Evolutionary conservation across 2,113 vertebrate species (phyloP), one percentile per base, ranked within the genome.

Genomic region (Albula glossodonta): DNA sequence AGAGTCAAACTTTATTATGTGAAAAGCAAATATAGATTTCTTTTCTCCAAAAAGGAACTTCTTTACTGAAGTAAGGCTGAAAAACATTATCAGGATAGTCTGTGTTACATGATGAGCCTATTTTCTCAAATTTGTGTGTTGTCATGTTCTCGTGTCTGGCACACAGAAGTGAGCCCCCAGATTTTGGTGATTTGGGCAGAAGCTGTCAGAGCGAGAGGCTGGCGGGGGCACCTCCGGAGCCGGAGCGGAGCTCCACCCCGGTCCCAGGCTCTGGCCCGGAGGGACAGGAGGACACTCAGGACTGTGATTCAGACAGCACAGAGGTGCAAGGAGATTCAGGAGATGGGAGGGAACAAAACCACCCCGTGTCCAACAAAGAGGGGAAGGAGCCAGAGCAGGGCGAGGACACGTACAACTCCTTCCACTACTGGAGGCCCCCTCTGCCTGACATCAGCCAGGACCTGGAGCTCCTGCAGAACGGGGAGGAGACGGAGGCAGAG

Each of bases 361-460:
- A 17, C 85, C 88, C 78, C 84, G 80, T 88, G 0, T 86, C 82
- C 19, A 80, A 82, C 8, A 89, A 89, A 80, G 90, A 91, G 86
- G 92, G 92, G 0, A 93, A 86, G 83, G 92, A 94, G 17, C 86
- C 11, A 0, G 92, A 94, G 83, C 91, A 92, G 31, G 88, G 88
- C 4, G 94, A 96, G 4, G 96, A 97, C 0, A 84, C 92, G 78
- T 97, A 97, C 90, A 96, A 90, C 90, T 95, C 95, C 15, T 97
- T 97, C 86, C 89, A 96, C 11, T 97, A 96, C 85, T 98, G 98
- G 97, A 94, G 95, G 85, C 91, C 95, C 89, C 96, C 96, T 79
- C 94, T 98, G 89, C 97, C 97, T 80, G 97, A 98, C 89, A 96
- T 97, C 12, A 99, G 95, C 25, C 92, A 95, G 83, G 97, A 98